These are phyloP conservation scores for Papilio elwesi DNA, from an alignment of 2,888 invertebrate species.

Conservation along the genomic window DNA sequence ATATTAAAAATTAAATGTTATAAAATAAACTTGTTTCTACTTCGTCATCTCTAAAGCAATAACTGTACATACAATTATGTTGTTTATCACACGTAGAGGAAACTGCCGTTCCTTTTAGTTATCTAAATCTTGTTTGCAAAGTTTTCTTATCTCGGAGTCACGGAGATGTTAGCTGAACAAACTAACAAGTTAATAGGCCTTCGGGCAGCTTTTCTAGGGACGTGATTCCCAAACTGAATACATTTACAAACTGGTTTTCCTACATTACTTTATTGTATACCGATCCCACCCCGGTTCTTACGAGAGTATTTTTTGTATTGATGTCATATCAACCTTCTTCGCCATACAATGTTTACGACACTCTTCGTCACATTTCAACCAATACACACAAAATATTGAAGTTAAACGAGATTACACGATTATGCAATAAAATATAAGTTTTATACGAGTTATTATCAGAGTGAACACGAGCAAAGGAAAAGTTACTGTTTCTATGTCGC, in stretches of 20 bases:
- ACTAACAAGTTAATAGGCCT: constrained; percentile 22
- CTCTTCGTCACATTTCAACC: too few relatives aligned
- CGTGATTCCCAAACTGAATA: constrained; percentile 20
- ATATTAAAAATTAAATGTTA: too few relatives aligned
- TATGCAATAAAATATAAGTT: background rate
- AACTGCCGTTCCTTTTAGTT: constrained; percentile 12
- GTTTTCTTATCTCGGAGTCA: constrained; percentile 31
- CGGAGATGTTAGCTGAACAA: constrained; percentile 28
- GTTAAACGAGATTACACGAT: too few relatives aligned
- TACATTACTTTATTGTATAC: background rate
- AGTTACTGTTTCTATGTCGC: constrained; percentile 6
- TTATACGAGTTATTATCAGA: background rate
- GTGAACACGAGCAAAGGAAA: background rate
- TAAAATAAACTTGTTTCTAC: too few relatives aligned
- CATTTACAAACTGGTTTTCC: constrained; percentile 7
- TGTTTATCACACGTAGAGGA: constrained; percentile 6
- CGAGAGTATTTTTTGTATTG: too few relatives aligned
- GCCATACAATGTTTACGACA: too few relatives aligned
- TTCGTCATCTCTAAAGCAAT: background rate
- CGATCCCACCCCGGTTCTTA: too few relatives aligned
- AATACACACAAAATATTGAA: too few relatives aligned
- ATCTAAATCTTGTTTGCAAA: constrained; percentile 24
- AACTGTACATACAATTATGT: background rate
- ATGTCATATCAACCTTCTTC: too few relatives aligned
- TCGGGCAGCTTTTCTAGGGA: constrained; percentile 8